phyloP scores from a whole-genome alignment of 2,888 invertebrate genomes.

The Rotaria magnacalcarata region DNA sequence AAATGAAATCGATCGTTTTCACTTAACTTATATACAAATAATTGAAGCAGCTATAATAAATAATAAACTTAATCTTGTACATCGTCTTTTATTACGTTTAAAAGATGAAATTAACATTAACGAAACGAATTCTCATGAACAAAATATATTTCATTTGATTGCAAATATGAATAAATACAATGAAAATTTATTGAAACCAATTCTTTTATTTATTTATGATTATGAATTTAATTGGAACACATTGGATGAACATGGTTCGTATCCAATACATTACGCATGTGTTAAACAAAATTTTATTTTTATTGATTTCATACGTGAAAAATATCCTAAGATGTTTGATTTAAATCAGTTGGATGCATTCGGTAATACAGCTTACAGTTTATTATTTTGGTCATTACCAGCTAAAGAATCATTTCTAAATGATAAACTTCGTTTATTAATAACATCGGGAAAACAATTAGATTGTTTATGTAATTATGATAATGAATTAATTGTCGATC shows the following conservation, averaged over 20 bases:
- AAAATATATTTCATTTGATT: slow-evolving; percentile 21
- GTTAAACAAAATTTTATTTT: background rate
- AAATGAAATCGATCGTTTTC: background rate
- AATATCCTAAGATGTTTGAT: background rate
- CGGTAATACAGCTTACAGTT: background rate
- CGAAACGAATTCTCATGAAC: background rate
- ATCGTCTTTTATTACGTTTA: slow-evolving; percentile 23
- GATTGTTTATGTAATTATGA: slow-evolving; percentile 28
- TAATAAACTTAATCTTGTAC: slow-evolving; percentile 14
- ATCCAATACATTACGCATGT: slow-evolving; percentile 31
- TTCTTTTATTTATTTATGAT: background rate
- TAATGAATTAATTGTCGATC: background rate
- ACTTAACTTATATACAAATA: background rate
- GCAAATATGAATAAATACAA: background rate
- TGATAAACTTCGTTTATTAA: background rate
- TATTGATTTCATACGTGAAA: background rate
- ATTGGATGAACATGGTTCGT: background rate
- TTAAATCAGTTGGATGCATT: background rate
- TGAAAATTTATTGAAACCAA: slow-evolving; percentile 7
- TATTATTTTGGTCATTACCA: slow-evolving; percentile 10
- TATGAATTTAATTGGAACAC: background rate
- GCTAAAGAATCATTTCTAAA: background rate
- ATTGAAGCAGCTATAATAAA: slow-evolving; percentile 4
- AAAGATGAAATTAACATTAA: background rate
- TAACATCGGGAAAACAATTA: background rate